Evolutionary conservation across 2,888 invertebrate genomes (phyloP).

Genomic region (Orchesellides sinensis): DNA sequence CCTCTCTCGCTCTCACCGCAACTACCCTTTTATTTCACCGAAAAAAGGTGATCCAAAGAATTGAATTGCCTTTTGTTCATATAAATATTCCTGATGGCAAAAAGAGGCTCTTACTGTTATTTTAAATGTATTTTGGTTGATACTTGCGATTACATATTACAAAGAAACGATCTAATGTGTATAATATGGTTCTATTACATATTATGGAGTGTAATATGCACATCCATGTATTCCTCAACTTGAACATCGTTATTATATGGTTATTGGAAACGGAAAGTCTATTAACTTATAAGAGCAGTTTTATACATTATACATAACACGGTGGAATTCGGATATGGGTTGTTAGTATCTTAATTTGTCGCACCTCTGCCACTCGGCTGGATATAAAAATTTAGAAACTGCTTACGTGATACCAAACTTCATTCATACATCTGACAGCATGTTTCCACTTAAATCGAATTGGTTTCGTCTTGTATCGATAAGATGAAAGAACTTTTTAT

Average conservation of each 20-base stretch:
- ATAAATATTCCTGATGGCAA: constrained; percentile 51
- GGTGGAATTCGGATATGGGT: constrained; percentile 32
- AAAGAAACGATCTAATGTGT: not conserved
- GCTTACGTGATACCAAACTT: too few relatives aligned
- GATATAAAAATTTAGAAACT: not conserved
- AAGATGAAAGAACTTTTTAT: constrained; percentile 43
- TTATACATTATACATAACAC: constrained; percentile 7
- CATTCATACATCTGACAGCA: not conserved
- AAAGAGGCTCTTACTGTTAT: constrained; percentile 32
- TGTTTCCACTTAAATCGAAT: constrained; percentile 7
- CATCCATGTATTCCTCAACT: too few relatives aligned
- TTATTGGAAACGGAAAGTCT: too few relatives aligned
- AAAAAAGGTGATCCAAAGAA: constrained; percentile 62
- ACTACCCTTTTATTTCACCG: constrained; percentile 56
- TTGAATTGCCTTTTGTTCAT: constrained; percentile 63
- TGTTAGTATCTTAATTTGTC: constrained; percentile 52
- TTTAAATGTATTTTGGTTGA: not conserved
- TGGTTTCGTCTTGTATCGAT: constrained; percentile 39
- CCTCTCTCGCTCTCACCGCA: constrained; percentile 18
- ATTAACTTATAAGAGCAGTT: not conserved
- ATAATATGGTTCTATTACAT: not conserved
- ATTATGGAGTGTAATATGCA: too few relatives aligned
- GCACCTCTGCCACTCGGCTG: constrained; percentile 20
- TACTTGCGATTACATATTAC: not conserved
- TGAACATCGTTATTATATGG: too few relatives aligned